A percentile compares a stretch with the other conserved stretches of the same genome.
Evolutionary conservation across 2,113 vertebrate species (phyloP).

Genomic region (Otis tarda): DNA sequence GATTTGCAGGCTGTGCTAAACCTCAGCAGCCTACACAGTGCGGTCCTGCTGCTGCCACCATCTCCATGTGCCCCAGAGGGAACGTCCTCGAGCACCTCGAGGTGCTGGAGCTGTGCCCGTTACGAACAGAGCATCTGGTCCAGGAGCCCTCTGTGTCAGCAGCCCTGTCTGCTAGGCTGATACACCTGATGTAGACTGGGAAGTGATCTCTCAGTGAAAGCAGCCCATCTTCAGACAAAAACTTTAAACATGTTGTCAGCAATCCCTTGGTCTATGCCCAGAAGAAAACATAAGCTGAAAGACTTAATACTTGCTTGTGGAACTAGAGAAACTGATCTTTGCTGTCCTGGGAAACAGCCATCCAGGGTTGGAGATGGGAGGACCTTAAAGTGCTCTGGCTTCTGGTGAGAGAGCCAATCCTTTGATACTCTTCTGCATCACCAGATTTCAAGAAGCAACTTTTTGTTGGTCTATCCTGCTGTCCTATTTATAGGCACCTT

Average conservation of each 20-base stretch:
- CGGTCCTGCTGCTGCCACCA: background rate
- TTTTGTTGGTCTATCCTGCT: background rate
- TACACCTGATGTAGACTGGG: fast-evolving
- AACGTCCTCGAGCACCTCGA: background rate
- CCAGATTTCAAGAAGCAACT: background rate
- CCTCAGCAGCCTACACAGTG: background rate
- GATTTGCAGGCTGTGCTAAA: background rate
- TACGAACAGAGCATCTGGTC: background rate
- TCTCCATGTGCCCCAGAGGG: background rate
- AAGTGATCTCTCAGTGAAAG: background rate
- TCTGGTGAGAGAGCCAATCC: background rate
- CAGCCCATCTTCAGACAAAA: background rate
- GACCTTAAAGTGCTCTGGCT: background rate
- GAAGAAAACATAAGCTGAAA: background rate
- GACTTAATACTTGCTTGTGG: background rate
- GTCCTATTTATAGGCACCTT: background rate
- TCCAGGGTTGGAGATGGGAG: background rate
- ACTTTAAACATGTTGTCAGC: background rate
- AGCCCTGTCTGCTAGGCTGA: background rate
- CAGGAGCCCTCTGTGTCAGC: background rate
- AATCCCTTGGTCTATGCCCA: background rate
- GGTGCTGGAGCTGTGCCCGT: background rate
- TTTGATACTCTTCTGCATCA: background rate
- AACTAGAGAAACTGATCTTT: background rate
- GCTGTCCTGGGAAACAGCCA: background rate